phyloP scores from a whole-genome alignment of 2,888 invertebrate species.

The Thera obeliscata region DNA sequence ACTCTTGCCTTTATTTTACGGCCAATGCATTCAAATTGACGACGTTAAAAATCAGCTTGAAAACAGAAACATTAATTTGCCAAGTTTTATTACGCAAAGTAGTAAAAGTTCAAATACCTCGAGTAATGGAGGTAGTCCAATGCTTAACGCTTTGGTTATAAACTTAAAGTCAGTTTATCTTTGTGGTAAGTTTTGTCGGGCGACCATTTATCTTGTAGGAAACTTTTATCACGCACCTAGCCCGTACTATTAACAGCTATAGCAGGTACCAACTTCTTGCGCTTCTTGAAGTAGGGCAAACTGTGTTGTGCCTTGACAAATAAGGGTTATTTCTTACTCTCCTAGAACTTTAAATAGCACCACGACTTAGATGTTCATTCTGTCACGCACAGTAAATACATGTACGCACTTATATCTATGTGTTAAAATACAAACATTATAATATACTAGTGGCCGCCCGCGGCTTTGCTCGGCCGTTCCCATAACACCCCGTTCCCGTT shows the following conservation, averaged over 20 bases:
- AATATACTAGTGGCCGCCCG: too few species aligned
- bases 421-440: too few species aligned
- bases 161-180: conserved; percentile 15
- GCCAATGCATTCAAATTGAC: conserved; percentile 13
- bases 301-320: neutral
- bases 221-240: conserved; percentile 15
- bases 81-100: conserved; percentile 17
- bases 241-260: neutral
- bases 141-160: conserved; percentile 5
- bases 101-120: conserved; percentile 24
- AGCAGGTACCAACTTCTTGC: neutral
- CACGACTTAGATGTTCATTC: neutral
- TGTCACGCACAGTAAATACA: neutral
- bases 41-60: neutral
- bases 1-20: conserved; percentile 5
- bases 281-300: neutral
- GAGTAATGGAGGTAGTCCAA: conserved; percentile 9
- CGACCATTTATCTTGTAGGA: conserved; percentile 15
- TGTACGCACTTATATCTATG: neutral
- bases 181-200: conserved; percentile 3
- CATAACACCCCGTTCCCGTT: too few species aligned
- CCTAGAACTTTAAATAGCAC: neutral
- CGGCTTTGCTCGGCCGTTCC: too few species aligned
- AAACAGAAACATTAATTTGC: neutral
- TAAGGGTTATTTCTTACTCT: neutral